Evolutionary conservation across 2,113 vertebrate genomes (phyloP).

Genomic region (Rhinoderma darwinii): DNA sequence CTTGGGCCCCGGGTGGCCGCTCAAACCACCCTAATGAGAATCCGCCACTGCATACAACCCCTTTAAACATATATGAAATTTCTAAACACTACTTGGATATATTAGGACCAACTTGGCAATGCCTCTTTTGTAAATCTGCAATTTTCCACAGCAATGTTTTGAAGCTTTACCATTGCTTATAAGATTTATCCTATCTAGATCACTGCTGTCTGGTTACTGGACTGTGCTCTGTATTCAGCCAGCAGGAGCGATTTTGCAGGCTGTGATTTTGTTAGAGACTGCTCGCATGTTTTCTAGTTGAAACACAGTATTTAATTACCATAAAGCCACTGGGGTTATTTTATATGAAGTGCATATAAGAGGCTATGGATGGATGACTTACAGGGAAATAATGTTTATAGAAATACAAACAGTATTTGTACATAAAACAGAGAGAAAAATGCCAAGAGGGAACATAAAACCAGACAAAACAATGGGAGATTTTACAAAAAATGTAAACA

Average conservation of each 20-base stretch:
- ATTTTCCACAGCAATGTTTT: background rate
- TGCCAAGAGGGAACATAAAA: background rate
- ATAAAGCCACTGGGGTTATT: background rate
- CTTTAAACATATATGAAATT: background rate
- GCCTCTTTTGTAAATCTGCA: background rate
- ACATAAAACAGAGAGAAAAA: background rate
- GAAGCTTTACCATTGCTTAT: background rate
- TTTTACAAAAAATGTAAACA: background rate
- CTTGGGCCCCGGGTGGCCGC: too few species aligned
- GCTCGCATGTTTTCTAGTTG: background rate
- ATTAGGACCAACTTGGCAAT: background rate
- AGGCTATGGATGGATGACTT: background rate
- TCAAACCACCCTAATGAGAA: too few species aligned
- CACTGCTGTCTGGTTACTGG: background rate
- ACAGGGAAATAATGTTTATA: background rate
- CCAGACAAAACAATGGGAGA: background rate
- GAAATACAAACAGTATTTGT: background rate
- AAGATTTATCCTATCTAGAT: background rate
- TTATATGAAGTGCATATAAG: background rate
- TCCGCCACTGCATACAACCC: too few species aligned
- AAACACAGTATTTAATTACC: slow-evolving; percentile 4
- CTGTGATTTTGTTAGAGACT: background rate
- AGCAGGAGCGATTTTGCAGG: background rate
- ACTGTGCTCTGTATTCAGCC: background rate
- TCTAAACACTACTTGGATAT: background rate